Conservation (phyloP, 64 coral and sea anemone genomes). For the Pocillopora verrucosa region DNA sequence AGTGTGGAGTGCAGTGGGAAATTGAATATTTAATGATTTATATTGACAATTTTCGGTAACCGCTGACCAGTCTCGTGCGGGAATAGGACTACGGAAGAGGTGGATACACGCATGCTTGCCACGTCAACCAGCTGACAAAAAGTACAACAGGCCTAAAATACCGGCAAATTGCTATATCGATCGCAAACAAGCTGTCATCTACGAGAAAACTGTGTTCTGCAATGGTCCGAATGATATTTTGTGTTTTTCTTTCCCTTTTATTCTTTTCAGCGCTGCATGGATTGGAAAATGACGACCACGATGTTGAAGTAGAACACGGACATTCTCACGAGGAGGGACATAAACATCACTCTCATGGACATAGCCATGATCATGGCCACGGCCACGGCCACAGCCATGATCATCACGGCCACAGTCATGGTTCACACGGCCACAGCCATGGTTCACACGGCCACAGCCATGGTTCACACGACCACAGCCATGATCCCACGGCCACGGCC, state of each 20-base stretch:
- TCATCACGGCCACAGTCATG: constrained; percentile 66
- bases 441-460: constrained; percentile 63
- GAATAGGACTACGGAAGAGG: too few species aligned
- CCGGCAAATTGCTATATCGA: background rate
- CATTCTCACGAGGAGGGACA: constrained; percentile 49
- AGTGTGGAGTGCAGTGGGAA: background rate
- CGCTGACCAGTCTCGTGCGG: background rate
- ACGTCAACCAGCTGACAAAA: constrained; percentile 80
- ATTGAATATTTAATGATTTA: background rate
- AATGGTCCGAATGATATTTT: constrained; percentile 18
- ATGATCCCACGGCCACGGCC: constrained; percentile 57
- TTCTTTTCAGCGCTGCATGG: background rate
- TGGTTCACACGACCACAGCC: constrained; percentile 61
- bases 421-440: constrained; percentile 60
- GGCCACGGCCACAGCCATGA: constrained; percentile 1
- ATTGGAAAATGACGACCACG: constrained; percentile 11
- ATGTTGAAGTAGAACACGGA: constrained; percentile 36
- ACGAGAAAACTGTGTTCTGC: background rate
- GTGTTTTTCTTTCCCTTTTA: constrained; percentile 31
- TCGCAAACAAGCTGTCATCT: background rate
- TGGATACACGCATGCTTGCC: constrained; percentile 69
- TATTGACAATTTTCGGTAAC: constrained; percentile 8
- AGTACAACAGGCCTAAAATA: constrained; percentile 61
- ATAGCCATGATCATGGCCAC: constrained; percentile 15
- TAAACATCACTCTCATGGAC: constrained; percentile 28